phyloP scores from a whole-genome alignment of 2,797 vertebrate species.

The Alouatta caraya region DNA sequence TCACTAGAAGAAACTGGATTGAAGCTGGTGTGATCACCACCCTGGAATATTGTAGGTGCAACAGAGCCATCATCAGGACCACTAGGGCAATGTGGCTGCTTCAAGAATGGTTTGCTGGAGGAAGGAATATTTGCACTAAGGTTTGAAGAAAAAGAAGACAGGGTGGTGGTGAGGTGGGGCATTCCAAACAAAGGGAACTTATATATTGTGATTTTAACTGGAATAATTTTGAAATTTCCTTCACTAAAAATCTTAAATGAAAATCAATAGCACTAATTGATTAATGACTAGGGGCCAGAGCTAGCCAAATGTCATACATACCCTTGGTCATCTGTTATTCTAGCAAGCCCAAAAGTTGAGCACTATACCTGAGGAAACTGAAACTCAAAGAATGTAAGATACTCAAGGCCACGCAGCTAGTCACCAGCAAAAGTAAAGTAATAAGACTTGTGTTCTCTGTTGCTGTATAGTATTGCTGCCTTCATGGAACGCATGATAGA shows the following conservation, averaged over 20 bases:
- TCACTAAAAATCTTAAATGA: neutral
- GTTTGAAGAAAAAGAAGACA: neutral
- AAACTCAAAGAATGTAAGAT: neutral
- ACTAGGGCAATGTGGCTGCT: accelerated
- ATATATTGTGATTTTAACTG: neutral
- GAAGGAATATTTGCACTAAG: neutral
- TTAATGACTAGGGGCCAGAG: neutral
- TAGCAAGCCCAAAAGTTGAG: neutral
- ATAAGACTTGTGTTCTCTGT: neutral
- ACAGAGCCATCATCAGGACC: neutral
- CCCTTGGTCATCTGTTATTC: neutral
- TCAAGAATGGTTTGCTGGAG: neutral
- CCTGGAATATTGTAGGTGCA: neutral
- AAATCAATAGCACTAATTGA: neutral
- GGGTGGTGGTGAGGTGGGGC: neutral
- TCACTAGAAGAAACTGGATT: neutral
- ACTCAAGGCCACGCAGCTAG: neutral
- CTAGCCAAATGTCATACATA: neutral
- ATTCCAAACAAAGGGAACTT: neutral
- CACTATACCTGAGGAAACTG: neutral
- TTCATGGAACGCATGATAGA: neutral
- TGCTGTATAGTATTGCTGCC: neutral
- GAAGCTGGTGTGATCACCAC: neutral
- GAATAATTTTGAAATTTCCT: neutral
- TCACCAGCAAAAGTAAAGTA: neutral